These are phyloP conservation scores for Troglohyphantes excavatus DNA, from an alignment of 2,888 invertebrate species.

Conservation along the genomic window DNA sequence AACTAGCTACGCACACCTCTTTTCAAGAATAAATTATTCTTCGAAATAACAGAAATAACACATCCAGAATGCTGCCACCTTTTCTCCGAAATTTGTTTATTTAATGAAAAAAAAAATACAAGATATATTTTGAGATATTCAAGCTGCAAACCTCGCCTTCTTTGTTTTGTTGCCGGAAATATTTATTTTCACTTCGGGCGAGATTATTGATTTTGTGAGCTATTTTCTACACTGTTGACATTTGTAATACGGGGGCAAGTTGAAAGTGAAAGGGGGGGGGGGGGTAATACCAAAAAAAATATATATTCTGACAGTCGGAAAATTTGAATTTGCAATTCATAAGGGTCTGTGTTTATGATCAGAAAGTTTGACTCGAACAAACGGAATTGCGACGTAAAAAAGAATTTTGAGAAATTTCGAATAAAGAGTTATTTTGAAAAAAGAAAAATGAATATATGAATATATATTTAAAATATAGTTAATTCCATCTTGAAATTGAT, in stretches of 20 bases:
- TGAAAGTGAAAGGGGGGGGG: neutral
- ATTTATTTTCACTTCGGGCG: slow-evolving; percentile 31
- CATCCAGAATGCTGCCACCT: neutral
- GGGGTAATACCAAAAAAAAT: neutral
- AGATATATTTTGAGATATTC: slow-evolving; percentile 13
- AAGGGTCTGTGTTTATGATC: slow-evolving; percentile 21
- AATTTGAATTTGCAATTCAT: slow-evolving; percentile 59
- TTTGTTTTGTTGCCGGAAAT: slow-evolving; percentile 32
- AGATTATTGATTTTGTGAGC: slow-evolving; percentile 31
- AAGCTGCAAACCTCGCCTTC: slow-evolving; percentile 8
- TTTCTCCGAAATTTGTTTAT: slow-evolving; percentile 2
- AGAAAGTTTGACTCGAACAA: neutral
- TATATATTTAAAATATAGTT: too few relatives aligned
- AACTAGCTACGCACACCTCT: slow-evolving; percentile 8
- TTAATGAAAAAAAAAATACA: slow-evolving; percentile 18
- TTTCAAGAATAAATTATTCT: neutral
- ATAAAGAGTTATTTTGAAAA: too few relatives aligned
- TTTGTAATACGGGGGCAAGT: slow-evolving; percentile 26
- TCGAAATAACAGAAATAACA: neutral
- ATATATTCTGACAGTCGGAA: slow-evolving; percentile 36
- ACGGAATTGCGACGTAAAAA: neutral
- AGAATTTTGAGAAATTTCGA: neutral
- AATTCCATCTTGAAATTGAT: too few relatives aligned
- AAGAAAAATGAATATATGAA: too few relatives aligned
- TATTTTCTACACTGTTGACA: slow-evolving; percentile 26